Conservation (phyloP, 2,113 vertebrate genomes). For the Chamaetylas fuelleborni region DNA sequence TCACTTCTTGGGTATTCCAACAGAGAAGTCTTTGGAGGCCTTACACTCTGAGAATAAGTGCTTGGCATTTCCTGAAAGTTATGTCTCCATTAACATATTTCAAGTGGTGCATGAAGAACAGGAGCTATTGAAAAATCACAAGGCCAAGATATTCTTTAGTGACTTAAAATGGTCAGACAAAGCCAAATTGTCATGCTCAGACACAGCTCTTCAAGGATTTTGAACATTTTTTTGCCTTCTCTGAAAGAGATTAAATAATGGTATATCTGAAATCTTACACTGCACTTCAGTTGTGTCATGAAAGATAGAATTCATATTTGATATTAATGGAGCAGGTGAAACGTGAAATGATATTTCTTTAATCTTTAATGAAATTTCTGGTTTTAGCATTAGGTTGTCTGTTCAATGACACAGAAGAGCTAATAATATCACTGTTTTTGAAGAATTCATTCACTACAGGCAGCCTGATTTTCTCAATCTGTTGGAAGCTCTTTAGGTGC, state of each 20-base stretch:
- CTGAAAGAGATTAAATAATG: constrained; percentile 17
- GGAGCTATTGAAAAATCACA: constrained; percentile 9
- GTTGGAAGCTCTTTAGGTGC: constrained; percentile 25
- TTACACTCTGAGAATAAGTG: neutral
- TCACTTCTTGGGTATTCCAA: neutral
- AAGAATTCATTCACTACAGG: constrained; percentile 45
- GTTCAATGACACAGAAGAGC: constrained; percentile 56
- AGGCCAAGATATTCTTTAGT: constrained; percentile 1
- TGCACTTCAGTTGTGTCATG: constrained; percentile 38
- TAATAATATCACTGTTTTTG: constrained; percentile 55
- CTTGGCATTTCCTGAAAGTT: constrained; percentile 20
- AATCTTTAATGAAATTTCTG: constrained; percentile 70
- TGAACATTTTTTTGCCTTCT: neutral
- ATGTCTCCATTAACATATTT: constrained; percentile 30
- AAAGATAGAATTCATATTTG: constrained; percentile 55
- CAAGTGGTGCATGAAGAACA: constrained; percentile 41
- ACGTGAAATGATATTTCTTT: constrained; percentile 71
- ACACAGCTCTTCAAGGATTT: constrained; percentile 6
- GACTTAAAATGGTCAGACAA: constrained; percentile 19
- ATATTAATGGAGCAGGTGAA: constrained; percentile 66
- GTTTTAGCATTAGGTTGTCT: constrained; percentile 59
- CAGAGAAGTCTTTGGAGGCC: neutral
- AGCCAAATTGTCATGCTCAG: neutral
- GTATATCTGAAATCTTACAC: constrained; percentile 45
- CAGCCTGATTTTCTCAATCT: constrained; percentile 43